Evolutionary conservation across 2,113 vertebrate genomes (phyloP).

Genomic region (Hystrix brachyura): DNA sequence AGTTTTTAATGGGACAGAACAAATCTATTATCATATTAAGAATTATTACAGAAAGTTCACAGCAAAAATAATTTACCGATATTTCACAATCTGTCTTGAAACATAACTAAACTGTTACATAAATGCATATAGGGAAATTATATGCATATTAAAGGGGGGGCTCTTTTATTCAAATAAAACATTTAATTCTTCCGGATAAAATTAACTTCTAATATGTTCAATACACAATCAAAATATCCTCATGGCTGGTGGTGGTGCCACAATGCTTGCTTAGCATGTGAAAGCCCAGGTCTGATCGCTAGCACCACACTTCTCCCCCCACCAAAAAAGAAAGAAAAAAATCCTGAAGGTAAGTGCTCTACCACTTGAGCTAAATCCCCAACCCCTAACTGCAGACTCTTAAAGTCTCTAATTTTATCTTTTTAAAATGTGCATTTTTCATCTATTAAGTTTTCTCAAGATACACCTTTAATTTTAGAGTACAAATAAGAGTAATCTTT

Average conservation of each 20-base stretch:
- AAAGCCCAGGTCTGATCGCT: background rate
- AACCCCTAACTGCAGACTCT: background rate
- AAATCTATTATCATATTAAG: conserved; percentile 82
- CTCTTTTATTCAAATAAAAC: conserved; percentile 84
- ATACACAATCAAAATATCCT: background rate
- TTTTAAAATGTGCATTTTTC: conserved; percentile 32
- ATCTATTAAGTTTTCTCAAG: conserved; percentile 18
- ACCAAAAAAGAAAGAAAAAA: background rate
- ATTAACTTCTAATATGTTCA: background rate
- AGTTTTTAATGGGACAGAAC: background rate
- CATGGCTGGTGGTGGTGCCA: background rate
- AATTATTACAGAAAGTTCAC: conserved; percentile 88
- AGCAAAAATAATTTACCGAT: conserved; percentile 88
- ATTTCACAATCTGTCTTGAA: conserved; percentile 85
- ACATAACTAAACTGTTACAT: conserved; percentile 86
- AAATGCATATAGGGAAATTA: conserved; percentile 84
- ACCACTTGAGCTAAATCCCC: too few species aligned
- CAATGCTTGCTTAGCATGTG: background rate
- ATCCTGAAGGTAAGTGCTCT: background rate
- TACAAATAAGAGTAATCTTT: conserved; percentile 8
- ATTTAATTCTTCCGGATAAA: conserved; percentile 63
- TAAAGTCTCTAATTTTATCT: conserved; percentile 45
- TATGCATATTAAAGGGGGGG: conserved; percentile 79
- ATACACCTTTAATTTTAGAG: background rate
- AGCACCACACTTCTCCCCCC: background rate